A percentile compares a stretch with the other conserved stretches of the same genome.
Evolutionary conservation across 2,797 vertebrate species (phyloP).

Genomic region (Phalanger gymnotis): DNA sequence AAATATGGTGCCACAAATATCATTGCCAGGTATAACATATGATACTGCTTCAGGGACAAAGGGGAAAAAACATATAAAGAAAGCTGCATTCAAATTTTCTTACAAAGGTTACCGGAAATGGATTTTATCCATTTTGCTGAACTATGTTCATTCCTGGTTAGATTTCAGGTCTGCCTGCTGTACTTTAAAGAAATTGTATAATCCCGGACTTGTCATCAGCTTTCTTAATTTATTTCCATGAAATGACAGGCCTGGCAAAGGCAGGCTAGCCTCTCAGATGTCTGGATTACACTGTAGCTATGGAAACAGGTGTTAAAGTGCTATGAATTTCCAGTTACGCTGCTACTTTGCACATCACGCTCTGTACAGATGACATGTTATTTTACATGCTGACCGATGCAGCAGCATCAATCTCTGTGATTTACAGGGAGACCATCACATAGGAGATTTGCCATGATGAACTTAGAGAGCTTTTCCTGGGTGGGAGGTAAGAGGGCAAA

Average conservation of each 20-base stretch:
- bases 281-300: slow-evolving; percentile 89
- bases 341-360: slow-evolving; percentile 84
- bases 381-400: slow-evolving; percentile 84
- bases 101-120: slow-evolving; percentile 82
- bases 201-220: slow-evolving; percentile 85
- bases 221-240: slow-evolving; percentile 89
- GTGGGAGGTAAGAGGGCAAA: not conserved
- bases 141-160: slow-evolving; percentile 76
- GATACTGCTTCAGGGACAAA: slow-evolving; percentile 66
- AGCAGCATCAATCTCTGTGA: slow-evolving; percentile 76
- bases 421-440: slow-evolving; percentile 69
- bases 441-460: not conserved
- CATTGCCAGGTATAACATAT: slow-evolving; percentile 80
- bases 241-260: slow-evolving; percentile 87
- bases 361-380: slow-evolving; percentile 80
- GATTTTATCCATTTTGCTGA: slow-evolving; percentile 77
- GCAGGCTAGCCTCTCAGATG: slow-evolving; percentile 85
- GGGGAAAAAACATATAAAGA: slow-evolving; percentile 49
- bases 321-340: slow-evolving; percentile 88
- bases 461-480: slow-evolving; percentile 9
- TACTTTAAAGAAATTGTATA: slow-evolving; percentile 85
- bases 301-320: slow-evolving; percentile 91
- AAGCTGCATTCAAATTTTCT: slow-evolving; percentile 74
- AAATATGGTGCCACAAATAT: slow-evolving; percentile 80
- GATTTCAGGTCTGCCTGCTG: slow-evolving; percentile 80